Conservation (phyloP, 2,797 vertebrate genomes). For the Dicrostonyx torquatus region DNA sequence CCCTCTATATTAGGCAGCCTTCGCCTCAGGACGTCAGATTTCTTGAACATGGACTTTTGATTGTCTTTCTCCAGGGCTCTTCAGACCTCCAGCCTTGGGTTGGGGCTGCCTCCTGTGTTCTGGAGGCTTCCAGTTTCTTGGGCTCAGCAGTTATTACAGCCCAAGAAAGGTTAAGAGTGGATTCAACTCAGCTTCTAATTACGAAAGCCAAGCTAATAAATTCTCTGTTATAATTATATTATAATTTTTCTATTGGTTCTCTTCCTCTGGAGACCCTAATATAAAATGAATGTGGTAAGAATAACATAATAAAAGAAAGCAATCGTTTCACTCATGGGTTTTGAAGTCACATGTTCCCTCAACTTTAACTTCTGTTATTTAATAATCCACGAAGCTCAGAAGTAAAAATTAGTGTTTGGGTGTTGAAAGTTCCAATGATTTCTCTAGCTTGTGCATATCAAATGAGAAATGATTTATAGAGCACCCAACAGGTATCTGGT, state of each 20-base stretch:
- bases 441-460: neutral
- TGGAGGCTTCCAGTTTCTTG: neutral
- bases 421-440: neutral
- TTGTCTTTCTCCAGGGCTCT: neutral
- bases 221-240: neutral
- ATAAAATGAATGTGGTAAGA: neutral
- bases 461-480: neutral
- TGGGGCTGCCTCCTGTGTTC: neutral
- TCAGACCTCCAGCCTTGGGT: neutral
- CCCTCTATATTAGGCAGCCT: neutral
- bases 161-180: neutral
- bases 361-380: constrained; percentile 28
- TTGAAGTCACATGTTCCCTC: neutral
- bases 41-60: neutral
- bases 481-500: neutral
- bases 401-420: neutral
- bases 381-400: neutral
- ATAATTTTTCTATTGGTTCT: neutral
- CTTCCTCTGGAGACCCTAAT: neutral
- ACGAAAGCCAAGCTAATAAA: neutral
- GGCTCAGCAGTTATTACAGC: neutral
- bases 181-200: neutral
- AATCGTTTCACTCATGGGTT: neutral
- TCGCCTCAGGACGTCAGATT: neutral
- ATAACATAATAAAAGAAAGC: constrained; percentile 10